Evolutionary conservation across 2,113 vertebrate species (phyloP).

Genomic region (Candoia aspera): DNA sequence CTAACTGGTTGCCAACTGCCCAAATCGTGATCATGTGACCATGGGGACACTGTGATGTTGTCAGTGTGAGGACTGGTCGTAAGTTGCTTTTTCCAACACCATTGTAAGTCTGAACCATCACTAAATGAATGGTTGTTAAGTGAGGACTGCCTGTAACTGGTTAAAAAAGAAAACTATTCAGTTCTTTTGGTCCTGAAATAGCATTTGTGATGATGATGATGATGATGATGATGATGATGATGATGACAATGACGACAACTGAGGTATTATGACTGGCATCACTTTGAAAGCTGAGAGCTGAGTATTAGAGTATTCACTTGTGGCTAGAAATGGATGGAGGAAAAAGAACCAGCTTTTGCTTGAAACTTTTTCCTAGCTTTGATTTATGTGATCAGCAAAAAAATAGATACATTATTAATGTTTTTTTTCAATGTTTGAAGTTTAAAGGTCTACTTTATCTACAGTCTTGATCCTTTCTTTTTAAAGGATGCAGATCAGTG

Average conservation of each 20-base stretch:
- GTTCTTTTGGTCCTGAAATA: neutral
- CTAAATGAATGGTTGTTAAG: too few species aligned
- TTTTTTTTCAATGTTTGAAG: neutral
- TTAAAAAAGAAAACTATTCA: neutral
- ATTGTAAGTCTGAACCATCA: too few species aligned
- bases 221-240: too few species aligned
- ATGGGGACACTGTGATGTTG: too few species aligned
- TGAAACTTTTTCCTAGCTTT: constrained; percentile 17
- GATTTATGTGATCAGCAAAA: constrained; percentile 24
- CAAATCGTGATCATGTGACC: too few species aligned
- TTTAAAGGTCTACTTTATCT: constrained; percentile 14
- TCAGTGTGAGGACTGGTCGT: too few species aligned
- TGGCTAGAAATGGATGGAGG: neutral
- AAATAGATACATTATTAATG: constrained; percentile 24
- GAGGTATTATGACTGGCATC: constrained; percentile 11
- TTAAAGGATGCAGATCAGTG: neutral
- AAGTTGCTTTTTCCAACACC: too few species aligned
- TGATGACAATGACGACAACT: too few species aligned
- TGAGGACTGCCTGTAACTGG: too few species aligned
- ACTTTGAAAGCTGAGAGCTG: neutral
- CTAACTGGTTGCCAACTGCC: too few species aligned
- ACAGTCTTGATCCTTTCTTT: constrained; percentile 16
- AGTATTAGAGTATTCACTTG: constrained; percentile 8
- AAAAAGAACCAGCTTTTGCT: constrained; percentile 21
- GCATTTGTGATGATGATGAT: too few species aligned